Percentiles rank a stretch among this genome's conserved stretches.
These are phyloP conservation scores for Crotophaga sulcirostris DNA, from an alignment of 2,113 vertebrate genomes.

Conservation along the genomic window DNA sequence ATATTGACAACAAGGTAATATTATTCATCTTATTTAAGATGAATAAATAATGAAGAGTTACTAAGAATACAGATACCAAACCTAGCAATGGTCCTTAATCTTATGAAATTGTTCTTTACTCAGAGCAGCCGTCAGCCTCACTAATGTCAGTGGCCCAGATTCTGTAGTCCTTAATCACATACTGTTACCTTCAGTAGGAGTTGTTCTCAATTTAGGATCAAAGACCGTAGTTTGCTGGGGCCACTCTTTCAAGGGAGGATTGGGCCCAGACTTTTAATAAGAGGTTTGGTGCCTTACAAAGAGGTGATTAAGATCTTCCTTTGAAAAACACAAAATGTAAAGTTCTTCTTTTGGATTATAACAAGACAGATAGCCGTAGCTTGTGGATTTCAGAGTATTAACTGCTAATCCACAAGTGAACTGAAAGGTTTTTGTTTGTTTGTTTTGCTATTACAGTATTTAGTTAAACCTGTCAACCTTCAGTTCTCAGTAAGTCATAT, in stretches of 20 bases:
- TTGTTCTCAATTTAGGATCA: slow-evolving; percentile 61
- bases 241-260: slow-evolving; percentile 39
- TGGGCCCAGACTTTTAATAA: slow-evolving; percentile 55
- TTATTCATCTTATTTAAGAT: not conserved
- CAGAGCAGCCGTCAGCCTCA: not conserved
- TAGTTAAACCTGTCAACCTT: slow-evolving; percentile 40
- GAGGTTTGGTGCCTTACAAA: slow-evolving; percentile 50
- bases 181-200: not conserved
- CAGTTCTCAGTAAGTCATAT: slow-evolving; percentile 37
- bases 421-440: slow-evolving; percentile 55
- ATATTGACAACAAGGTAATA: not conserved
- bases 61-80: not conserved
- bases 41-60: not conserved
- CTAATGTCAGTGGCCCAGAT: slow-evolving; percentile 10
- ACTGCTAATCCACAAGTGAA: slow-evolving; percentile 52
- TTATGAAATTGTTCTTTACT: not conserved
- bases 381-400: slow-evolving; percentile 58
- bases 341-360: slow-evolving; percentile 60
- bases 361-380: slow-evolving; percentile 41
- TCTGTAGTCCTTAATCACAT: slow-evolving; percentile 23
- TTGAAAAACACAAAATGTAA: slow-evolving; percentile 51
- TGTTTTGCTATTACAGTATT: slow-evolving; percentile 59
- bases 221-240: not conserved
- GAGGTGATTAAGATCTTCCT: slow-evolving; percentile 62
- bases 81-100: not conserved